Percentiles rank a stretch among this genome's conserved stretches.
These are phyloP conservation scores for Laticauda colubrina DNA, from an alignment of 2,113 vertebrate species.

Conservation along the genomic window DNA sequence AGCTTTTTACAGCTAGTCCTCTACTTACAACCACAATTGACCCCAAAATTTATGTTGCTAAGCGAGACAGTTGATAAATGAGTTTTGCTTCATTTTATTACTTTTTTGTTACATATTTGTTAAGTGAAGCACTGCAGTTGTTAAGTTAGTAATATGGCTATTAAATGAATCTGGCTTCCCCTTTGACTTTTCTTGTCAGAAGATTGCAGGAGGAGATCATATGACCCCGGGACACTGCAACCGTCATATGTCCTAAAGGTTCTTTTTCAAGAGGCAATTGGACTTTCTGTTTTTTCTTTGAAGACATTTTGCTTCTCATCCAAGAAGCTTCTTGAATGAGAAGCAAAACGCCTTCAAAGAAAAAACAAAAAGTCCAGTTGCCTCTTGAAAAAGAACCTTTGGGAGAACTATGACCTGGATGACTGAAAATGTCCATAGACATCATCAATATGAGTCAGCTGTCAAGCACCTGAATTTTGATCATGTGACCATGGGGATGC, in stretches of 20 bases:
- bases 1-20: background rate
- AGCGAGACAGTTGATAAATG: background rate
- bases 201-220: background rate
- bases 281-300: too few species aligned
- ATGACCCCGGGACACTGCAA: background rate
- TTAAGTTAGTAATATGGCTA: background rate
- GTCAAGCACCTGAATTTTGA: background rate
- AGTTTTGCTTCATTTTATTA: background rate
- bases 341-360: too few species aligned
- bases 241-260: background rate
- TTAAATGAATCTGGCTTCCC: background rate
- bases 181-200: background rate
- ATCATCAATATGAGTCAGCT: background rate
- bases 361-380: too few species aligned
- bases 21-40: background rate
- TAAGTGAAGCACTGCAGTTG: background rate
- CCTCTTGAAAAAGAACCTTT: too few species aligned
- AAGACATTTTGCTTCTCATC: too few species aligned
- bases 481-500: background rate
- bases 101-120: background rate
- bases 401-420: too few species aligned
- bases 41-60: background rate
- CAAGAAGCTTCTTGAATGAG: too few species aligned
- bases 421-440: too few species aligned
- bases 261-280: too few species aligned